Conservation (phyloP, 2,797 vertebrate genomes). For the Ceryle rudis region DNA sequence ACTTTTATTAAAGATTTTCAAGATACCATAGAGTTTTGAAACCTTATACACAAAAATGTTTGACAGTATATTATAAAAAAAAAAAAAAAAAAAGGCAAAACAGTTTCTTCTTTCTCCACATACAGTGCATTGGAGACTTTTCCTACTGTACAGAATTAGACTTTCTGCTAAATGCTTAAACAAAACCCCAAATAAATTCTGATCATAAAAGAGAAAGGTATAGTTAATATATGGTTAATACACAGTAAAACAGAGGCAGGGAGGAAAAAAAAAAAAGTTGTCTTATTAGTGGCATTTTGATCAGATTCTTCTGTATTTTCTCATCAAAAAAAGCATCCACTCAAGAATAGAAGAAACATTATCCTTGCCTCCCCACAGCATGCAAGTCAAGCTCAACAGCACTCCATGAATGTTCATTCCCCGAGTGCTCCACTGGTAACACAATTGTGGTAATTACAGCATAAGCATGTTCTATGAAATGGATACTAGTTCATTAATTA, state of each 20-base stretch:
- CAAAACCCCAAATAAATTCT: neutral
- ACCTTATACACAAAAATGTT: neutral
- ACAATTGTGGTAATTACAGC: neutral
- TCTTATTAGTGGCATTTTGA: neutral
- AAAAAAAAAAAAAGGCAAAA: neutral
- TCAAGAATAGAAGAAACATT: neutral
- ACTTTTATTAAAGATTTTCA: slow-evolving; percentile 50
- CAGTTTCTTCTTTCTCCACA: neutral
- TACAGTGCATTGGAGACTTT: neutral
- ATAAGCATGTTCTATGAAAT: slow-evolving; percentile 35
- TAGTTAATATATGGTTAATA: neutral
- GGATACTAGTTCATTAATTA: slow-evolving; percentile 62
- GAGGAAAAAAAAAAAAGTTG: neutral
- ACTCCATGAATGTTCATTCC: slow-evolving; percentile 9
- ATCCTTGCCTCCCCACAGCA: neutral
- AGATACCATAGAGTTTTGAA: slow-evolving; percentile 8
- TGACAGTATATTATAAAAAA: neutral
- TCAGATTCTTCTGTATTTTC: neutral
- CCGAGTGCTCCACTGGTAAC: neutral
- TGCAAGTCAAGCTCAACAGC: neutral
- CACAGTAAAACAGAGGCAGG: neutral
- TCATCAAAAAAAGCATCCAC: neutral
- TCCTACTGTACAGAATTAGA: neutral
- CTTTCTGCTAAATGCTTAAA: neutral
- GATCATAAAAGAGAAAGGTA: neutral